Conservation (phyloP, 2,113 vertebrate species). For the Gallinago media region DNA sequence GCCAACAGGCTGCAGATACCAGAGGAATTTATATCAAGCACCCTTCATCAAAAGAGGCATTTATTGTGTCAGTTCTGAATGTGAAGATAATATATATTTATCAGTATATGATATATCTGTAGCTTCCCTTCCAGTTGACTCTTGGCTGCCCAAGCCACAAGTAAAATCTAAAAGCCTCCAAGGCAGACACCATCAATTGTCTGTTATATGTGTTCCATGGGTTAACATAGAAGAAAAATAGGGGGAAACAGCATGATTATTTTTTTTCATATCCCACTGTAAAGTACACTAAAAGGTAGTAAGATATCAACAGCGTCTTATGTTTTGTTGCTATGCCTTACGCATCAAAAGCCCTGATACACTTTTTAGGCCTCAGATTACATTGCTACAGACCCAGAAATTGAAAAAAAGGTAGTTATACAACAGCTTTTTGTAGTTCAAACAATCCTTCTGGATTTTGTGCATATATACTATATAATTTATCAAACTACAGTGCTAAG, state of each 20-base stretch:
- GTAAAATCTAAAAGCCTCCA: not conserved
- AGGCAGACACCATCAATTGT: not conserved
- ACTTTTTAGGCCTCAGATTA: not conserved
- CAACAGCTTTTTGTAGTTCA: constrained; percentile 20
- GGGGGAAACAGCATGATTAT: not conserved
- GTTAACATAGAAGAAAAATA: not conserved
- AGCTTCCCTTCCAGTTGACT: not conserved
- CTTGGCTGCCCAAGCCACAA: not conserved
- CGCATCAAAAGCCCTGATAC: not conserved
- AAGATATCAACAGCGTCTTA: not conserved
- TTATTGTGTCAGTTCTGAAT: not conserved
- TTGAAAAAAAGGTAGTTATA: not conserved
- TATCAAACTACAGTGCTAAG: constrained; percentile 23
- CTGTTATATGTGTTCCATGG: not conserved
- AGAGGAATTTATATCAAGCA: not conserved
- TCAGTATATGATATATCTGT: not conserved
- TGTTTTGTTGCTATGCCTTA: not conserved
- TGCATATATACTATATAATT: constrained; percentile 5
- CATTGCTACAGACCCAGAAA: not conserved
- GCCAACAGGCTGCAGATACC: not conserved
- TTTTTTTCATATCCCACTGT: not conserved
- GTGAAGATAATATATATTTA: not conserved
- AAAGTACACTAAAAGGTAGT: not conserved
- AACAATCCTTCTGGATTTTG: constrained; percentile 5
- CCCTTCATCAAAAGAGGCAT: not conserved